phyloP scores from a whole-genome alignment of 1,140 invertebrate genomes.

The Ooceraea biroi region DNA sequence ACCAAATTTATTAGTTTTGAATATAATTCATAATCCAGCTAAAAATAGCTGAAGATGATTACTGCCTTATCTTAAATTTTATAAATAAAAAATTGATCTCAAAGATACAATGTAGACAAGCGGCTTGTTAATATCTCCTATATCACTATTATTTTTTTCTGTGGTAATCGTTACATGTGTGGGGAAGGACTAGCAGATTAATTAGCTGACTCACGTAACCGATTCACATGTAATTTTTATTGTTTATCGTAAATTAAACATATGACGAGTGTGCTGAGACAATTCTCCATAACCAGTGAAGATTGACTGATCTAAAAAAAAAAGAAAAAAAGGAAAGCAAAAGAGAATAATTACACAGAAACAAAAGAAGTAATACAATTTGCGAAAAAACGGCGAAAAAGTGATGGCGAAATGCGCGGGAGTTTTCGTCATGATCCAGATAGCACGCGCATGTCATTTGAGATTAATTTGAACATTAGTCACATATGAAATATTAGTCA shows the following conservation, averaged over 20 bases:
- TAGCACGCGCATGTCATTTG: too few relatives aligned
- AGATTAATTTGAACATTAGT: too few relatives aligned
- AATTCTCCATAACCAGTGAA: not conserved
- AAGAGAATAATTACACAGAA: not conserved
- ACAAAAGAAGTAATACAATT: not conserved
- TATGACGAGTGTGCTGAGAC: not conserved
- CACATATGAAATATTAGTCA: too few relatives aligned
- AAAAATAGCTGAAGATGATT: not conserved
- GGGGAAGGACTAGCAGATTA: not conserved
- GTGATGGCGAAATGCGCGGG: not conserved
- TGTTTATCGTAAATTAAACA: not conserved
- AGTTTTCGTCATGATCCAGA: not conserved
- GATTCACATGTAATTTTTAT: not conserved
- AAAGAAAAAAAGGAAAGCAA: constrained; percentile 9
- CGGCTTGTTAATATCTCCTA: not conserved
- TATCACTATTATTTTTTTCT: not conserved
- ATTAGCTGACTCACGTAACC: not conserved
- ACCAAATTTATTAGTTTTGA: not conserved
- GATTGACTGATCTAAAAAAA: constrained; percentile 29
- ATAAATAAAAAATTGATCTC: not conserved
- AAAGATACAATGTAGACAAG: not conserved
- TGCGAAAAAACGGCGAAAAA: not conserved
- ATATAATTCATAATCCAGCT: not conserved
- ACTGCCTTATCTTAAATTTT: not conserved
- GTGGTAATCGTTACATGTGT: not conserved